Evolutionary conservation across 1,140 invertebrate genomes (phyloP).

Genomic region (Cepaea nemoralis): DNA sequence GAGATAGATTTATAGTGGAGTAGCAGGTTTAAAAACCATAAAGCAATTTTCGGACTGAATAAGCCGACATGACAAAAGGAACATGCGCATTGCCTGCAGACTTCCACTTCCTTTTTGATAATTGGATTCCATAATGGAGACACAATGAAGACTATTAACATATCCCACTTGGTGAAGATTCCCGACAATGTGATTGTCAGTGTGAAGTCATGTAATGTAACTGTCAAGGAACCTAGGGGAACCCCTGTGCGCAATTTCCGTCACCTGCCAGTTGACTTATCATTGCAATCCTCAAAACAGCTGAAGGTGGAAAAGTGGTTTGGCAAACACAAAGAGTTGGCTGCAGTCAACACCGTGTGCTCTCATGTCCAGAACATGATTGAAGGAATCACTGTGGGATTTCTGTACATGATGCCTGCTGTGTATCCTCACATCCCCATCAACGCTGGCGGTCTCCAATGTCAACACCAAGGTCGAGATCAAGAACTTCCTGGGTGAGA

Average conservation of each 20-base stretch:
- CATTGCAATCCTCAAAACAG: conserved; percentile 71
- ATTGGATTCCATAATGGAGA: too few species aligned
- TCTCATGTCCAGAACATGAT: conserved; percentile 99
- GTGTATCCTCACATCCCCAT: conserved; percentile 99
- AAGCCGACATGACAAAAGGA: too few species aligned
- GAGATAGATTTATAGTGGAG: too few species aligned
- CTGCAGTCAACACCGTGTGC: conserved; percentile 96
- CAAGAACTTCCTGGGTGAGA: conserved; percentile 98
- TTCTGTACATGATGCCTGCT: conserved; percentile 98
- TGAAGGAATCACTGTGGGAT: conserved; percentile 90
- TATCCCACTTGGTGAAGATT: too few species aligned
- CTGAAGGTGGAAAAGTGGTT: conserved; percentile 97
- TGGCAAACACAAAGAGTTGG: conserved; percentile 96
- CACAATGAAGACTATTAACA: too few species aligned
- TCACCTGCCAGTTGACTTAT: conserved; percentile 90
- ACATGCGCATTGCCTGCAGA: too few species aligned
- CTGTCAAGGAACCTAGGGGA: conserved; percentile 94
- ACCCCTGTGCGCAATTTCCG: conserved; percentile 90
- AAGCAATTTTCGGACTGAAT: too few species aligned
- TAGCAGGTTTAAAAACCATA: too few species aligned
- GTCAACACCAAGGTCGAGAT: conserved; percentile 76
- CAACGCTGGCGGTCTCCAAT: conserved; percentile 95
- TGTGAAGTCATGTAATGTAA: conserved; percentile 92
- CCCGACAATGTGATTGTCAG: too few species aligned
- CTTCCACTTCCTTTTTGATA: too few species aligned